Percentiles rank a stretch among this genome's conserved stretches.
Evolutionary conservation across 53 echinoderm and acorn worm species (phyloP).

Genomic region (Antedon mediterranea): DNA sequence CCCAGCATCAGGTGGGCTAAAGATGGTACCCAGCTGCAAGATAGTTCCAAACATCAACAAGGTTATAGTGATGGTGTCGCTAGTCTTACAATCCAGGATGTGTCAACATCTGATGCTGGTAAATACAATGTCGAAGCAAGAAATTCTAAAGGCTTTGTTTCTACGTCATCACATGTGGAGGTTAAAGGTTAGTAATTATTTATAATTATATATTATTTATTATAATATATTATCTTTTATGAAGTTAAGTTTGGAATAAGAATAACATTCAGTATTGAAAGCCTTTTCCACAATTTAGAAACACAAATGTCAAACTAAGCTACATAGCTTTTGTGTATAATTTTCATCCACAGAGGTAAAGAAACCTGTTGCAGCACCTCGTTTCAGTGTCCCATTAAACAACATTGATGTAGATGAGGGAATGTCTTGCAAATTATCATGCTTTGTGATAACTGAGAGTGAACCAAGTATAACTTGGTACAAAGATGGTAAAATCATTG

Average conservation of each 20-base stretch:
- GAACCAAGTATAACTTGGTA: conserved; percentile 65
- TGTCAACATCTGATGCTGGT: neutral
- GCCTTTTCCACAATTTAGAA: neutral
- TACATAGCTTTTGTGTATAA: too few relatives aligned
- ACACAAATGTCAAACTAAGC: too few relatives aligned
- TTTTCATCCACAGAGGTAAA: neutral
- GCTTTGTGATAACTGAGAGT: conserved; percentile 31
- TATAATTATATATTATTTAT: too few relatives aligned
- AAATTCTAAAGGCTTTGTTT: neutral
- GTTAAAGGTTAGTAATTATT: neutral
- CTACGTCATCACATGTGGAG: neutral
- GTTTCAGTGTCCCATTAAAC: neutral
- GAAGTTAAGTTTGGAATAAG: neutral
- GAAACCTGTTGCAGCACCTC: neutral
- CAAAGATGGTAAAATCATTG: conserved; percentile 54
- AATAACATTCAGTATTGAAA: too few relatives aligned
- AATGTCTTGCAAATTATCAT: conserved; percentile 7
- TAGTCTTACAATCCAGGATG: conserved; percentile 11
- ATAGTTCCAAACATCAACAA: conserved; percentile 25
- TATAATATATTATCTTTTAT: too few relatives aligned
- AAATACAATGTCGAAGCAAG: neutral
- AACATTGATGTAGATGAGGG: conserved; percentile 1
- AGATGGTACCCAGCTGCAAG: conserved; percentile 32
- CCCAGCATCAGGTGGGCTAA: conserved; percentile 48
- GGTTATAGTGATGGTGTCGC: conserved; percentile 16